These are phyloP conservation scores for Orchesellides sinensis DNA, from an alignment of 2,888 invertebrate genomes.

Conservation along the genomic window DNA sequence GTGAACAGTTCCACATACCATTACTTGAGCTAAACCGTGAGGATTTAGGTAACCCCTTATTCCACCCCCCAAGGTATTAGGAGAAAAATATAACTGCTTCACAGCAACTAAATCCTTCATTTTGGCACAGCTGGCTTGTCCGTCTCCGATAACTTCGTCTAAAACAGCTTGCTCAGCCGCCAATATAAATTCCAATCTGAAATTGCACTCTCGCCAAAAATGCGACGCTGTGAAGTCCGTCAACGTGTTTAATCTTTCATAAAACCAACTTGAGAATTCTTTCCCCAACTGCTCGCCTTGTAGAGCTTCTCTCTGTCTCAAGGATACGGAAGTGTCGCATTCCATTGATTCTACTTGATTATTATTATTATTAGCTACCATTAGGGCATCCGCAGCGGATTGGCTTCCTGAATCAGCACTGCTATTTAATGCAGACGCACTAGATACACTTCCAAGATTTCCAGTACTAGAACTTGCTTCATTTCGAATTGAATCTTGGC, in stretches of 20 bases:
- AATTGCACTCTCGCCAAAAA: slow-evolving; percentile 80
- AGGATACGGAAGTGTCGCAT: slow-evolving; percentile 22
- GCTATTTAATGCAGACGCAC: not conserved
- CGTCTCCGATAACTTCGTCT: slow-evolving; percentile 73
- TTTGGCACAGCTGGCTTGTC: slow-evolving; percentile 76
- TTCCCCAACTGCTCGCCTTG: slow-evolving; percentile 77
- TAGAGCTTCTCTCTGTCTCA: slow-evolving; percentile 27
- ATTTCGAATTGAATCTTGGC: not conserved
- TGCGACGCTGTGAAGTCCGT: slow-evolving; percentile 78
- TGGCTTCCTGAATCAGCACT: not conserved
- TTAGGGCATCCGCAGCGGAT: too few species aligned
- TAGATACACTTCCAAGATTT: not conserved
- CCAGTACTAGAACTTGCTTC: not conserved
- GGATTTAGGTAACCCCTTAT: slow-evolving; percentile 80
- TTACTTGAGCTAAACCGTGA: slow-evolving; percentile 82
- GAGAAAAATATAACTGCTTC: slow-evolving; percentile 81
- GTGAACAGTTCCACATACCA: slow-evolving; percentile 83
- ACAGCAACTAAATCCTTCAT: slow-evolving; percentile 76
- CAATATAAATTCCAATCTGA: slow-evolving; percentile 76
- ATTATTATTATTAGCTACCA: not conserved
- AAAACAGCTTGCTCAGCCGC: slow-evolving; percentile 32
- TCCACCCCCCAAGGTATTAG: slow-evolving; percentile 81
- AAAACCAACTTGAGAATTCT: slow-evolving; percentile 82
- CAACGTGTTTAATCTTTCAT: slow-evolving; percentile 77
- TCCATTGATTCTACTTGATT: slow-evolving; percentile 3